Base-by-base conservation (phyloP, 1,140 invertebrate genomes). In the Pogonognathellus flavescens region DNA sequence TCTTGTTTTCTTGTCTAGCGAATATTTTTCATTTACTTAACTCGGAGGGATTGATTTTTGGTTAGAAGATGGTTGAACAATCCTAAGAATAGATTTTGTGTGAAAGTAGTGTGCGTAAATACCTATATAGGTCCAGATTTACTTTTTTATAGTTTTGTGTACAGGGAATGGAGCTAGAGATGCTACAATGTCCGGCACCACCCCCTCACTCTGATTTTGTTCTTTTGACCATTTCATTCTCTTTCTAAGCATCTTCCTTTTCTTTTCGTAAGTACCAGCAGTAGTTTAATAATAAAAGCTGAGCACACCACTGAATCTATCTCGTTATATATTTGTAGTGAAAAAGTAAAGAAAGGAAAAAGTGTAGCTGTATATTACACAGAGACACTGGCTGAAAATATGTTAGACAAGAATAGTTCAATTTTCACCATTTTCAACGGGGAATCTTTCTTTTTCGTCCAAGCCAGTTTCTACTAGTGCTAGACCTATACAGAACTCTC, bases 161-260 rank as follows among this genome's bases (percentile, higher is more conserved):
- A 41, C 31, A 41, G 2, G 2, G 6, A 1, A 41, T 41, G 6
- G 31, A 41, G 31, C 31, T 41, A 41, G 31, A 1, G 2, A 41
- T 6, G 6, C 31, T 41, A 16, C 10, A 11, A 59, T 59, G 14
- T 59, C 55, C 55, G 16, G 11, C 18, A 60, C 50, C n/a, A 18
- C 50, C 82, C 82, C 62, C 55, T n/a, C 18, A 50, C 31, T 31
- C 55, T 76, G n/a, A 50, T 76, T 76, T 76, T 76, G 70, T 76
- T 76, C 70, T 50, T 1, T 16, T 18, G 70, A 49, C 70, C 41
- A 49, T 76, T n/a, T 76, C 70, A 76, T 76, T 49, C 70, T 16
- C 66, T 70, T 76, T 41, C 70, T 18, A 49, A 49, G 41, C 25
- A 76, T 76, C 49, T 62, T 76, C 70, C 53, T 57, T 50, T 76